Percentiles rank a stretch among this genome's conserved stretches.
phyloP scores from a whole-genome alignment of 2,797 vertebrate species.

The Spinus pinus region DNA sequence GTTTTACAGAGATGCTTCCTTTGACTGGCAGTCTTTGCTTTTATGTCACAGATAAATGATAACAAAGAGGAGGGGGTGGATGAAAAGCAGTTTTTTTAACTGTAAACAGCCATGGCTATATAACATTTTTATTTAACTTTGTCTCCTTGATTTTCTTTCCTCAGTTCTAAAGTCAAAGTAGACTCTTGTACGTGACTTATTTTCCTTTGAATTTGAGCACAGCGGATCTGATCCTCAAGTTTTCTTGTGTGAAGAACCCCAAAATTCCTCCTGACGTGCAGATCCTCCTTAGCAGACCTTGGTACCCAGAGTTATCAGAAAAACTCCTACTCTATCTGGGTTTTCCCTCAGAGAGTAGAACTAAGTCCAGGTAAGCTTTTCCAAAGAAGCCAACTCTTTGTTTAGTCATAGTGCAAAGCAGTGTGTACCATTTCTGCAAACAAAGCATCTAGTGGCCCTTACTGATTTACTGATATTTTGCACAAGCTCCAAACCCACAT shows the following conservation, averaged over 20 bases:
- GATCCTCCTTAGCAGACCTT: neutral
- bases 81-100: neutral
- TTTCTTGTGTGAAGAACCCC: neutral
- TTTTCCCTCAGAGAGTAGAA: neutral
- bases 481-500: neutral
- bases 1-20: neutral
- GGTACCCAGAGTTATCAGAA: neutral
- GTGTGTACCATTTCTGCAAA: neutral
- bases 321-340: neutral
- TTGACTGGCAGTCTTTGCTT: neutral
- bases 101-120: neutral
- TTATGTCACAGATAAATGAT: neutral
- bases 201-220: neutral
- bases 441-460: neutral
- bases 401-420: neutral
- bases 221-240: neutral
- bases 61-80: neutral
- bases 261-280: neutral
- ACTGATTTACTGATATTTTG: neutral
- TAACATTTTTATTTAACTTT: neutral
- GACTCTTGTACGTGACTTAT: neutral
- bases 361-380: neutral
- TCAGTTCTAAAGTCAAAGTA: neutral
- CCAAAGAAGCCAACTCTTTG: neutral
- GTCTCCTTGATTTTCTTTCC: neutral